A percentile compares a stretch with the other conserved stretches of the same genome.
phyloP scores from a whole-genome alignment of 2,888 invertebrate genomes.

The Shargacucullia verbasci region DNA sequence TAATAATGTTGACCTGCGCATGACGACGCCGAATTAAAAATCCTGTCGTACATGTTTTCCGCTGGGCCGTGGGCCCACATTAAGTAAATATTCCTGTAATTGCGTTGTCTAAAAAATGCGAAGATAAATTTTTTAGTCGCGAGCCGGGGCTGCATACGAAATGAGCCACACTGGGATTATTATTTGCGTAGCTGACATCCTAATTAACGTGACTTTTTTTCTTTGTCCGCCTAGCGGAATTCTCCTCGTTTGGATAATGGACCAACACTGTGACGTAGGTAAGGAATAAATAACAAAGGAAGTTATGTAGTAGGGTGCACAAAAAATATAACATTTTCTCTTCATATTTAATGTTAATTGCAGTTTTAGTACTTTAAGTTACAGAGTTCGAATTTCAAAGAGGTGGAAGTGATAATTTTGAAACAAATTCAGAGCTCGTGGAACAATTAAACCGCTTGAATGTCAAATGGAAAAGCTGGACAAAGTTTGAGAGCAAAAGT shows the following conservation, averaged over 20 bases:
- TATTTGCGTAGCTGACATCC: constrained; percentile 85
- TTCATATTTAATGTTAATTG: constrained; percentile 65
- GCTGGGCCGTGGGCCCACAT: constrained; percentile 66
- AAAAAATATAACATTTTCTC: constrained; percentile 39
- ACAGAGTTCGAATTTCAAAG: constrained; percentile 65
- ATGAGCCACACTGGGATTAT: constrained; percentile 82
- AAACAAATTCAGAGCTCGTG: constrained; percentile 70
- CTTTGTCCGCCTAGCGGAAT: constrained; percentile 72
- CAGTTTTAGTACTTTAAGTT: constrained; percentile 58
- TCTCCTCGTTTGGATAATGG: constrained; percentile 72
- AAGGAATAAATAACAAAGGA: constrained; percentile 62
- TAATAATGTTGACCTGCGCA: constrained; percentile 48
- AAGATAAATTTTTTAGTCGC: constrained; percentile 80
- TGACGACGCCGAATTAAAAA: constrained; percentile 67
- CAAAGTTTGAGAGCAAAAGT: constrained; percentile 75
- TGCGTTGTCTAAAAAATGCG: constrained; percentile 81
- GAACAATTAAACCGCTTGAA: constrained; percentile 81
- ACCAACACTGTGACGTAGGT: constrained; percentile 54
- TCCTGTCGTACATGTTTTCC: constrained; percentile 69
- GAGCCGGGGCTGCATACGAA: constrained; percentile 79
- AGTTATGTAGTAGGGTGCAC: constrained; percentile 27
- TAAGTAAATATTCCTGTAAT: constrained; percentile 85
- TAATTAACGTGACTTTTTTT: constrained; percentile 84
- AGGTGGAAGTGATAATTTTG: constrained; percentile 66
- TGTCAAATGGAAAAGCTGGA: constrained; percentile 77